Conservation (phyloP, 2,888 invertebrate species). For the Dioctria rufipes region DNA sequence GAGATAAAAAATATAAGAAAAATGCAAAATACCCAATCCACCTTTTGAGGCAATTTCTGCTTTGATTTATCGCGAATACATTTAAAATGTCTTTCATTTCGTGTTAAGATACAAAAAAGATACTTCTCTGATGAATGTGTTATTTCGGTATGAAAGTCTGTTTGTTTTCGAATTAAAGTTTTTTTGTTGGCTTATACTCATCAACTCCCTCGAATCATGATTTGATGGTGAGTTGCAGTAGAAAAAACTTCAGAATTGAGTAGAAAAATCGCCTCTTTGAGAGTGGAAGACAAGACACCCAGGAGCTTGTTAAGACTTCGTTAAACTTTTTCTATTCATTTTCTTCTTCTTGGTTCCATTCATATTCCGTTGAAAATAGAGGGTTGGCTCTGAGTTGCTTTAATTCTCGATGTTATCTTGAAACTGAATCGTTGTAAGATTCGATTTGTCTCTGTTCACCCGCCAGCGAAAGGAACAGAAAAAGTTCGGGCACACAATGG, state of each 20-base stretch:
- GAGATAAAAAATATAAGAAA: not conserved
- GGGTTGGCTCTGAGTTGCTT: conserved; percentile 48
- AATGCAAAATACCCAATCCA: conserved; percentile 21
- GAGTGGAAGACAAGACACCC: conserved; percentile 54
- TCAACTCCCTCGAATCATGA: conserved; percentile 37
- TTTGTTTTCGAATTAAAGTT: conserved; percentile 52
- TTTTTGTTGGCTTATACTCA: conserved; percentile 25
- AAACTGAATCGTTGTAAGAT: conserved; percentile 34
- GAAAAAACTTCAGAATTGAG: conserved; percentile 44
- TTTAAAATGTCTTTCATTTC: conserved; percentile 52
- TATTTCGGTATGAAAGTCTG: conserved; percentile 40
- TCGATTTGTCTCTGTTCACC: conserved; percentile 54
- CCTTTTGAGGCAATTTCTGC: conserved; percentile 38
- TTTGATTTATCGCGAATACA: conserved; percentile 54
- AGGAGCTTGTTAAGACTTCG: conserved; percentile 55
- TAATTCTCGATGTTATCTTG: conserved; percentile 49
- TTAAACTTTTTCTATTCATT: conserved; percentile 52
- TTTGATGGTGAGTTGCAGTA: conserved; percentile 10
- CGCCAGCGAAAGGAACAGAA: conserved; percentile 3
- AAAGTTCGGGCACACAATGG: not conserved
- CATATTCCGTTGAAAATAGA: not conserved
- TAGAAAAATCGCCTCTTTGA: conserved; percentile 54
- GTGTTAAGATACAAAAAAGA: conserved; percentile 50
- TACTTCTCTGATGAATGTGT: conserved; percentile 41
- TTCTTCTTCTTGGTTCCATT: conserved; percentile 40